Conservation (phyloP, 2,113 vertebrate species). For the Odontophorus gujanensis region DNA sequence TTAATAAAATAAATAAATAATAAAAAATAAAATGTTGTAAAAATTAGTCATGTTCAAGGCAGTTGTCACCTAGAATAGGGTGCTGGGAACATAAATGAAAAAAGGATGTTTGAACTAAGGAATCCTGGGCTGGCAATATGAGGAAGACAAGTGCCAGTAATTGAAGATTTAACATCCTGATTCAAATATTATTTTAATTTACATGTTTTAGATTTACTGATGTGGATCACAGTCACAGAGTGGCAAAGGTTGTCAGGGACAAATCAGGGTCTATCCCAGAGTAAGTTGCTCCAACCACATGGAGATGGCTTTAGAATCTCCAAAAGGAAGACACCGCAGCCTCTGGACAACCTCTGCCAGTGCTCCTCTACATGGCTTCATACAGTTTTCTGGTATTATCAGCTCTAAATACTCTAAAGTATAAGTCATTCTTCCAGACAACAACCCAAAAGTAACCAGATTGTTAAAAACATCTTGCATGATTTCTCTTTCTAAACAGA, state of each 20-base stretch:
- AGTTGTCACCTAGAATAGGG: neutral
- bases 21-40: neutral
- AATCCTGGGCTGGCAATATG: neutral
- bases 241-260: neutral
- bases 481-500: neutral
- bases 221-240: neutral
- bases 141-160: neutral
- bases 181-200: neutral
- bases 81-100: neutral
- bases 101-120: neutral
- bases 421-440: neutral
- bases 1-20: neutral
- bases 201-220: accelerated
- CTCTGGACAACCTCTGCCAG: neutral
- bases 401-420: neutral
- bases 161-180: neutral
- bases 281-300: neutral
- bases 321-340: neutral
- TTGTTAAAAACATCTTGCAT: neutral
- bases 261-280: neutral
- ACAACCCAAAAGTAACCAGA: neutral
- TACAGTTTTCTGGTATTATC: neutral
- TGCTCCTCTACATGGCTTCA: neutral
- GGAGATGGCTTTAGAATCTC: neutral
- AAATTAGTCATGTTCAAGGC: neutral